phyloP scores from a whole-genome alignment of 2,113 vertebrate species.

The Heteronetta atricapilla region DNA sequence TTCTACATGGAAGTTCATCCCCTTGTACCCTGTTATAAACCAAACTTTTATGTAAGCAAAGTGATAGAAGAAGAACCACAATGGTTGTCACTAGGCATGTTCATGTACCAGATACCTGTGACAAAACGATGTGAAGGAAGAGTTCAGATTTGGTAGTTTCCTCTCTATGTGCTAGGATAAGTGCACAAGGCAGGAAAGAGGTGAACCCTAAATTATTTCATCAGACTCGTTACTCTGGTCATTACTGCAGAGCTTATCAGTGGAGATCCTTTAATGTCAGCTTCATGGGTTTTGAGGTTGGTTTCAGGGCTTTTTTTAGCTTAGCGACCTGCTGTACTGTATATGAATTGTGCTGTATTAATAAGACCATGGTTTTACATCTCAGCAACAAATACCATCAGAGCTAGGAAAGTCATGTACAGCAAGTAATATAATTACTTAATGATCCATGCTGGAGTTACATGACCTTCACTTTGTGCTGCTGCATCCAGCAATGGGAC shows the following conservation, averaged over 20 bases:
- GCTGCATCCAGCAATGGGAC: not conserved
- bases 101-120: not conserved
- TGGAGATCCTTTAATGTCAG: not conserved
- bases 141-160: not conserved
- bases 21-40: not conserved
- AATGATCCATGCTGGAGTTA: not conserved
- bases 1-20: not conserved
- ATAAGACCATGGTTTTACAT: not conserved
- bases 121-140: not conserved
- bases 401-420: not conserved
- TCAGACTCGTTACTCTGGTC: slow-evolving; percentile 16
- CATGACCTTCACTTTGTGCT: not conserved
- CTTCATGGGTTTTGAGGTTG: not conserved
- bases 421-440: not conserved
- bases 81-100: not conserved
- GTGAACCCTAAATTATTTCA: not conserved
- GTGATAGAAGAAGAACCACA: not conserved
- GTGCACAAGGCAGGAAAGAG: not conserved
- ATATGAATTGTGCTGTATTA: not conserved
- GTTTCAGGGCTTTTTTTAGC: not conserved
- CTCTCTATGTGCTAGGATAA: not conserved
- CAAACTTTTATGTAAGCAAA: not conserved
- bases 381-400: not conserved
- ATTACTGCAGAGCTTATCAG: slow-evolving; percentile 15
- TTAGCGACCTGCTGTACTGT: not conserved